These are phyloP conservation scores for Mythimna pallens DNA, from an alignment of 2,888 invertebrate genomes.

Conservation along the genomic window DNA sequence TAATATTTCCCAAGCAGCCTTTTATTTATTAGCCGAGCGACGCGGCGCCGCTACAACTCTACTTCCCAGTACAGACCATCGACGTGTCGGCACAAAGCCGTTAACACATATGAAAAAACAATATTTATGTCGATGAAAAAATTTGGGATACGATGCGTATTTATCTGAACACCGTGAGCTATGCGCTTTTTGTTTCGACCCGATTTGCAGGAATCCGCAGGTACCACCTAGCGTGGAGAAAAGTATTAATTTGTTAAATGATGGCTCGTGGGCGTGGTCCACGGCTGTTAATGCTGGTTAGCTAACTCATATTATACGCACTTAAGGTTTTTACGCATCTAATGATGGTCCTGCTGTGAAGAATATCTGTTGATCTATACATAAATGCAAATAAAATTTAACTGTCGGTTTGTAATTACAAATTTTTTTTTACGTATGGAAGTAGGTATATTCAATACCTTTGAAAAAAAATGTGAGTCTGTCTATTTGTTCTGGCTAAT, in stretches of 20 bases:
- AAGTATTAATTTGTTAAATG: conserved; percentile 84
- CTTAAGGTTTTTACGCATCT: conserved; percentile 14
- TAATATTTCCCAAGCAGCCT: conserved; percentile 90
- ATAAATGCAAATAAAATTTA: too few relatives aligned
- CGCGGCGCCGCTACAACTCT: conserved; percentile 87
- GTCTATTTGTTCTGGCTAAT: too few relatives aligned
- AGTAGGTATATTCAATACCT: too few relatives aligned
- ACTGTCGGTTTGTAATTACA: too few relatives aligned
- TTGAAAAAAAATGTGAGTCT: too few relatives aligned
- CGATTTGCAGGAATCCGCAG: conserved; percentile 88
- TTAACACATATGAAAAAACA: conserved; percentile 88
- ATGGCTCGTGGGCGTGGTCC: conserved; percentile 76
- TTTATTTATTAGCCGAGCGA: conserved; percentile 88
- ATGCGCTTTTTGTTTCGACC: conserved; percentile 85
- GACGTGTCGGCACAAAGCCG: conserved; percentile 87
- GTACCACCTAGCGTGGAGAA: conserved; percentile 80
- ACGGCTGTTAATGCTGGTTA: conserved; percentile 68
- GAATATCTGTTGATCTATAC: conserved; percentile 7
- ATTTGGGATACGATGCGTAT: conserved; percentile 84
- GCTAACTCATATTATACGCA: conserved; percentile 40
- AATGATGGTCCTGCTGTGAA: conserved; percentile 24
- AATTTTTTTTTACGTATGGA: too few relatives aligned
- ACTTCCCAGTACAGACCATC: conserved; percentile 86
- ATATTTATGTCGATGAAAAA: conserved; percentile 90
- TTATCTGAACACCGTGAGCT: conserved; percentile 86